Evolutionary conservation across 2,113 vertebrate genomes (phyloP), one percentile per base, ranked within the genome.

Genomic region (Oncorhynchus gorbuscha): DNA sequence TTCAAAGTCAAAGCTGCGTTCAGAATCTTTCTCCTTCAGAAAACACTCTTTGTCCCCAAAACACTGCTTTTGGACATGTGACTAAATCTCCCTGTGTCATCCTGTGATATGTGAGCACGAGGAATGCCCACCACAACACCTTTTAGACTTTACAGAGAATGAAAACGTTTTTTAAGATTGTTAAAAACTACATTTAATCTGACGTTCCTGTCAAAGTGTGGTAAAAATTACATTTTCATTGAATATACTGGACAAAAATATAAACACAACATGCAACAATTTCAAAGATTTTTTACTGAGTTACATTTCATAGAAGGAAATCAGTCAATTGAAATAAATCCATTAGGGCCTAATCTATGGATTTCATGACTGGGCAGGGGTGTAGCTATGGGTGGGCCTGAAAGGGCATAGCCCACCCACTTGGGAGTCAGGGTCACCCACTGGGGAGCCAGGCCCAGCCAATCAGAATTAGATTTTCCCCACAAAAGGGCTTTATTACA

Each of bases 91-190:
- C 3, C 22, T 24, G 11, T 28, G 6, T 13, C 11, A 1, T 68
- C 45, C 45, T 67, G 68, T 62, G 59, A 62, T 24, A 62, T 62
- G 12, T 22, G 20, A 61, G 58, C 24, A 75, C 0, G 59, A 20
- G n/a, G n/a, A 62, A 62, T 58, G 55, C 20, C 39, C 39, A 45
- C 39, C 39, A 45, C 55, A 75, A 66, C 22, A 75, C 69, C 74
- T 13, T 22, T 68, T 24, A 67, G 16, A 67, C n/a, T 35, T n/a
- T 24, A 72, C 22, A 62, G 35, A n/a, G 9, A 48, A 74, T 55
- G 16, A 26, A 32, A 32, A 28, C n/a, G 16, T 13, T 4, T 45
- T n/a, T 45, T 59, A 51, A 73, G 26, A 66, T 20, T 20, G 9
- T 22, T 24, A 51, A 66, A 74, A 45, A 66, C 35, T 45, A 66